These are phyloP conservation scores for Dioctria linearis DNA, from an alignment of 2,888 invertebrate species.

Conservation along the genomic window DNA sequence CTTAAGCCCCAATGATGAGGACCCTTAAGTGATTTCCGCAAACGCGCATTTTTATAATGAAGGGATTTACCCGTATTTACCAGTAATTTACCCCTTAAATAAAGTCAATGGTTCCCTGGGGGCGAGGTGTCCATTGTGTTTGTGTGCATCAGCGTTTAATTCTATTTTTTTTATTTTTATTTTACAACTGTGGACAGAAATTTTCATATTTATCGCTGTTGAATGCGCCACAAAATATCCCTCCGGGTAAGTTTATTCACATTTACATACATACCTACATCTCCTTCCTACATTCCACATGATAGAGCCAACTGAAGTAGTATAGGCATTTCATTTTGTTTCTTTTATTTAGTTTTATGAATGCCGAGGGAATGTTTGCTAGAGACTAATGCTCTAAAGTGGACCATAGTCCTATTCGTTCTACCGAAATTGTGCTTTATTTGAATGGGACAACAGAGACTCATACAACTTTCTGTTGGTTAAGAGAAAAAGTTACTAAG, in stretches of 20 bases:
- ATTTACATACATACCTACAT: not conserved
- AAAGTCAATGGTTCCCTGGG: conserved; percentile 21
- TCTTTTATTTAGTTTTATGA: conserved; percentile 29
- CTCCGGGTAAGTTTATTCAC: conserved; percentile 22
- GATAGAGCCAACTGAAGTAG: not conserved
- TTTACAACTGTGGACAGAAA: conserved; percentile 28
- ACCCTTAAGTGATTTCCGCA: conserved; percentile 46
- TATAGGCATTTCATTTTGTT: not conserved
- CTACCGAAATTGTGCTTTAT: conserved; percentile 35
- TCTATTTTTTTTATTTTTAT: conserved; percentile 44
- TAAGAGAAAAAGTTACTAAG: not conserved
- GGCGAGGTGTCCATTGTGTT: conserved; percentile 22
- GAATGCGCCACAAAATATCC: conserved; percentile 31
- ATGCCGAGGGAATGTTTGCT: conserved; percentile 25
- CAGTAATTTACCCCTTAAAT: conserved; percentile 48
- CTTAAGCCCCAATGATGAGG: conserved; percentile 32
- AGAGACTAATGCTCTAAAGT: conserved; percentile 30
- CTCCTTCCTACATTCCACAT: not conserved
- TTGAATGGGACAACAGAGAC: conserved; percentile 29
- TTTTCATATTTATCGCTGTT: conserved; percentile 44
- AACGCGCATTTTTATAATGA: conserved; percentile 49
- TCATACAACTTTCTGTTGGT: not conserved
- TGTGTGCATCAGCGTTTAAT: conserved; percentile 44
- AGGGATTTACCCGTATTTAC: conserved; percentile 48
- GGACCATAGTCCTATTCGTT: conserved; percentile 22